Percentiles rank a stretch among this genome's conserved stretches.
Evolutionary conservation across 2,113 vertebrate species (phyloP).

Genomic region (Butorides virescens): DNA sequence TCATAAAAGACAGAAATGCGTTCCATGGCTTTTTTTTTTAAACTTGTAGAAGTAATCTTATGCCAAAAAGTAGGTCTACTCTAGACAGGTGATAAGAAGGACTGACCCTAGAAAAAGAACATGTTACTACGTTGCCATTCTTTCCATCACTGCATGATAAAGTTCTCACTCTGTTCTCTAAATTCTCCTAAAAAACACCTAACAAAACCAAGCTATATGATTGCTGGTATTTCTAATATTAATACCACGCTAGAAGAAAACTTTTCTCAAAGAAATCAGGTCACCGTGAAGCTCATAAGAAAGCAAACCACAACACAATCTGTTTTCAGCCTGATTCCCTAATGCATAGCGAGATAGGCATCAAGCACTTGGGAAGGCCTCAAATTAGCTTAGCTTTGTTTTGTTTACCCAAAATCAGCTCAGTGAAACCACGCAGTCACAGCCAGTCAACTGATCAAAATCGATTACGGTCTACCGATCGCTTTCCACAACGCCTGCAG

Average conservation of each 20-base stretch:
- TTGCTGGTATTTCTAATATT: neutral
- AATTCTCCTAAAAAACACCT: neutral
- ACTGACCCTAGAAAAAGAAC: constrained; percentile 26
- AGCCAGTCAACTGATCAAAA: neutral
- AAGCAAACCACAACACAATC: constrained; percentile 12
- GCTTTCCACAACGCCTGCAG: neutral
- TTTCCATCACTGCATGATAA: constrained; percentile 23
- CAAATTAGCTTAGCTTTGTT: constrained; percentile 26
- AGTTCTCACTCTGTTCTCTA: neutral
- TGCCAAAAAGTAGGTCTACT: constrained; percentile 37
- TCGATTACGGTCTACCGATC: neutral
- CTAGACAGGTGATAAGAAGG: constrained; percentile 42
- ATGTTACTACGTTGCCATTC: neutral
- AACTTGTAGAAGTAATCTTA: neutral
- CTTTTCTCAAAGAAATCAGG: constrained; percentile 18
- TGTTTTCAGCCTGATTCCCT: constrained; percentile 19
- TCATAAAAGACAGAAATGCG: constrained; percentile 8
- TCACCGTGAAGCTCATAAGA: constrained; percentile 34
- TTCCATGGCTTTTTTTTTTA: neutral
- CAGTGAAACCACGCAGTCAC: constrained; percentile 7
- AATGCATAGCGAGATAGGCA: constrained; percentile 9
- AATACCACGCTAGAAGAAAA: neutral
- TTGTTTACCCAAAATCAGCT: constrained; percentile 32
- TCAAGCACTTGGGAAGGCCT: constrained; percentile 10
- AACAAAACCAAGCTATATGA: neutral